Base-by-base conservation (phyloP, 2,888 invertebrate genomes). In the Tetranychus piercei region DNA sequence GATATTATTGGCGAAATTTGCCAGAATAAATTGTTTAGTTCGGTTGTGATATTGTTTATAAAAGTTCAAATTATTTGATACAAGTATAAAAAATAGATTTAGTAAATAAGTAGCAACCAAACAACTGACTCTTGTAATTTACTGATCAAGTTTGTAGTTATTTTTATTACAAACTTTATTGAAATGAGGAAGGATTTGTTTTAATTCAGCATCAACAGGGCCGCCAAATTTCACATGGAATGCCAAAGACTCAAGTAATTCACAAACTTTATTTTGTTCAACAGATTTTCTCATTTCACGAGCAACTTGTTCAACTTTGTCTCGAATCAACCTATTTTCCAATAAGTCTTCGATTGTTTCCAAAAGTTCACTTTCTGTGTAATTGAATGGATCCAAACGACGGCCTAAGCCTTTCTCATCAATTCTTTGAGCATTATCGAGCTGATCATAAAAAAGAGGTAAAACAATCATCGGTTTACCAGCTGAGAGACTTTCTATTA, bases 391-490 rank as follows among this genome's bases (percentile, higher is more conserved):
- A 69, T 69, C 69, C 9, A 69, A 23, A 11, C 69, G 69, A 23
- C 34, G 20, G 1, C 69, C 69, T 8, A 69, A 23, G 23, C 69
- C 69, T 23, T 23, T 20, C 20, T 69, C 69, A 20, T 69, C 69
- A 5, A 69, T 69, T 4, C 69, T 1, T 1, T 69, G 69, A 69
- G 69, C 69, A 69, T 69, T 69, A 22, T 69, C 69, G 1, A 69
- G 69, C 20, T 69, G 69, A 34, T 69, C 69, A 22, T 69, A 69
- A n/a, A 76, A 76, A 44, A 76, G 44, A 7, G 76, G 76, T 20
- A 74, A 66, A 2, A 75, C 76, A 9, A 76, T 70, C 22, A 76
- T 23, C 18, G 72, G 74, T 67, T 69, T 73, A 8, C 73, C 76
- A 18, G 22, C 64, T 44, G 75, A 73, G 11, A 76, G 22, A 44